Percentiles rank a stretch among this genome's conserved stretches.
Evolutionary conservation across 2,888 invertebrate genomes (phyloP).

Genomic region (Empis stercorea): DNA sequence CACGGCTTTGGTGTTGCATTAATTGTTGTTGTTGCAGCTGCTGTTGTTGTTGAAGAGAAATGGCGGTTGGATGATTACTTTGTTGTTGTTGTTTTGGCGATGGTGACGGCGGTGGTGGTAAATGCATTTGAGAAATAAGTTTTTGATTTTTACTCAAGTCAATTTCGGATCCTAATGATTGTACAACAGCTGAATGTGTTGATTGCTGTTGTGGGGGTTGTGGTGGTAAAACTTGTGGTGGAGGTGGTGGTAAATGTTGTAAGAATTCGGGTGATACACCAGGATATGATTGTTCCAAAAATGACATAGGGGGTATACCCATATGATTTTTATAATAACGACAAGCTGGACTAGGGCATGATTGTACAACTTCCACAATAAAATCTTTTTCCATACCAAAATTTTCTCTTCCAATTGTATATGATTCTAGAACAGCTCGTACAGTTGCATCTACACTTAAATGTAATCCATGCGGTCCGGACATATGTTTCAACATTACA

Average conservation of each 20-base stretch:
- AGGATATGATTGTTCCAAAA: slow-evolving; percentile 34
- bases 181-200: background rate
- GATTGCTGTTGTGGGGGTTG: slow-evolving; percentile 9
- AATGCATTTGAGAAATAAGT: slow-evolving; percentile 12
- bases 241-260: slow-evolving; percentile 44
- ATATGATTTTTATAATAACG: slow-evolving; percentile 77
- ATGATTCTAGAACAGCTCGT: slow-evolving; percentile 73
- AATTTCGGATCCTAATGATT: slow-evolving; percentile 2
- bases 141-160: slow-evolving; percentile 10
- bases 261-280: slow-evolving; percentile 48
- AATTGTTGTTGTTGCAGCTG: slow-evolving; percentile 45
- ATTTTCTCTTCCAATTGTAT: slow-evolving; percentile 49
- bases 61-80: background rate
- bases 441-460: slow-evolving; percentile 73
- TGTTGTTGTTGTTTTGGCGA: background rate
- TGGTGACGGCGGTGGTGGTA: slow-evolving; percentile 11
- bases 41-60: slow-evolving; percentile 21
- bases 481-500: slow-evolving; percentile 83
- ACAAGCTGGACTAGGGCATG: slow-evolving; percentile 77
- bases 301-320: slow-evolving; percentile 39
- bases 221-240: slow-evolving; percentile 18
- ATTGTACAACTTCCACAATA: slow-evolving; percentile 76
- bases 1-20: slow-evolving; percentile 51
- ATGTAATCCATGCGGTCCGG: slow-evolving; percentile 75
- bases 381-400: slow-evolving; percentile 76